Evolutionary conservation across 2,888 invertebrate genomes (phyloP).

Genomic region (Drosophila paracracens): DNA sequence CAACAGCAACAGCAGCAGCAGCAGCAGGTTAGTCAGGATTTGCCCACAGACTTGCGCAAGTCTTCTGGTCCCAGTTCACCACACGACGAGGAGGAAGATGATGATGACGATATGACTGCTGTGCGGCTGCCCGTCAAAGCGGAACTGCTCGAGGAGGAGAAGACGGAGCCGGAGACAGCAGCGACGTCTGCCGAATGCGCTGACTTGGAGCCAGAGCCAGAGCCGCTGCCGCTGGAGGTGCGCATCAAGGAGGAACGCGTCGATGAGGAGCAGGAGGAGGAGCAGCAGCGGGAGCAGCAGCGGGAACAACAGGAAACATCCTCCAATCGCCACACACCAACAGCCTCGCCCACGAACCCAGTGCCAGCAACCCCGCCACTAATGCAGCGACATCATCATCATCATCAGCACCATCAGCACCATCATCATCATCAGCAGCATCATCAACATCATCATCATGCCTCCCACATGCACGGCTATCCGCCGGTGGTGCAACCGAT

Average conservation of each 20-base stretch:
- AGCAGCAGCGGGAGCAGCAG: slow-evolving; percentile 16
- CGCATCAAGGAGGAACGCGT: slow-evolving; percentile 82
- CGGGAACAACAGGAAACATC: slow-evolving; percentile 7
- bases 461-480: slow-evolving; percentile 61
- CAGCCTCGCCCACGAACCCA: slow-evolving; percentile 32
- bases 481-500: slow-evolving; percentile 85
- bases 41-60: slow-evolving; percentile 84
- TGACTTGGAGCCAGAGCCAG: slow-evolving; percentile 42
- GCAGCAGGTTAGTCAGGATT: slow-evolving; percentile 70
- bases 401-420: slow-evolving; percentile 29
- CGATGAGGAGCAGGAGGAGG: slow-evolving; percentile 50
- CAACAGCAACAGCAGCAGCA: slow-evolving; percentile 64
- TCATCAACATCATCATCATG: neutral
- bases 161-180: slow-evolving; percentile 5
- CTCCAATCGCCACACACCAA: neutral
- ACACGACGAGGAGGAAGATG: slow-evolving; percentile 38
- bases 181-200: neutral
- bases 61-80: slow-evolving; percentile 77
- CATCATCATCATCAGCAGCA: slow-evolving; percentile 14
- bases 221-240: slow-evolving; percentile 71
- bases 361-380: slow-evolving; percentile 16
- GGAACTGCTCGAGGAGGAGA: slow-evolving; percentile 68
- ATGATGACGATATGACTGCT: slow-evolving; percentile 24
- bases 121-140: slow-evolving; percentile 60
- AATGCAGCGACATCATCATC: slow-evolving; percentile 44